Evolutionary conservation across 2,888 invertebrate genomes (phyloP), one percentile per base, ranked within the genome.

Genomic region (Copidosoma aretas): DNA sequence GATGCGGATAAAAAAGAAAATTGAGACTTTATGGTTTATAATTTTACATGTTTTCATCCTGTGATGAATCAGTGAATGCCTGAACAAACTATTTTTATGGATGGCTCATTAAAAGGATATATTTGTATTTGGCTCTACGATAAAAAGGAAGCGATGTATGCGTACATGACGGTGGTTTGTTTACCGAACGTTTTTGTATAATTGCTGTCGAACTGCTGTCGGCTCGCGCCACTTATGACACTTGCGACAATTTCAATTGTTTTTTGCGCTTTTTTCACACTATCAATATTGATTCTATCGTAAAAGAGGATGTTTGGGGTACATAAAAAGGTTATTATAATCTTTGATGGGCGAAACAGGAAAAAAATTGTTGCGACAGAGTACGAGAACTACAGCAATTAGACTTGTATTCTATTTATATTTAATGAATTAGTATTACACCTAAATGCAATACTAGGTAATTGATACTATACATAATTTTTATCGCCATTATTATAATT

Each of bases 131-230:
- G 71, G 69, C 69, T 69, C 10, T 67, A 64, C 64, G 64, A 68
- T 71, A 67, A 62, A 66, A 57, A 25, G 64, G 67, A 69, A 71
- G 67, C 68, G 71, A 71, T 54, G 65, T 71, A 8, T 32, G 67
- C 67, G 65, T 70, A 70, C 64, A 68, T 68, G 70, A 72, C 72
- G 72, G 72, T 72, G 72, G 72, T 72, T 72, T 72, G 72, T 72
- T 72, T 72, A 72, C 72, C 72, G 72, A 70, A 70, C 67, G 71
- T 72, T 72, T 70, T 69, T 49, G 32, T 70, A 64, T 70, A 72
- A 66, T 70, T 60, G 52, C 43, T 64, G 70, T 68, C 63, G 63
- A 70, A 64, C 15, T 32, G 21, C 21, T 22, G 59, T 67, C 64
- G 60, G 32, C 25, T 54, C 60, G 64, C 66, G 63, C 63, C 63